Conservation (phyloP, 1,140 invertebrate genomes). For the Zaprionus taronus region DNA sequence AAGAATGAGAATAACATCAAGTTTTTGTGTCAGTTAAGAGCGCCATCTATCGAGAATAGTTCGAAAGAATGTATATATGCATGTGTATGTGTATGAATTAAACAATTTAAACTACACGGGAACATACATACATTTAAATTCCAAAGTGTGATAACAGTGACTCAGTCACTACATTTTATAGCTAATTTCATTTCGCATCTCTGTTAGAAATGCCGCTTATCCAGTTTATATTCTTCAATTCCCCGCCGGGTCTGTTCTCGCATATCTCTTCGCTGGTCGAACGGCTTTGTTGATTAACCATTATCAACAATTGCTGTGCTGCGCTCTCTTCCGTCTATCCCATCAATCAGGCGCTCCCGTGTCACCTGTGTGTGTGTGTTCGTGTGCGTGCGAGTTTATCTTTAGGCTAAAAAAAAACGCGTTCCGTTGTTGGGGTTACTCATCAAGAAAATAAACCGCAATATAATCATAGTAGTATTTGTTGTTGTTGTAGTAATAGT, state of each 20-base stretch:
- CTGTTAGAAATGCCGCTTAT: slow-evolving; percentile 45
- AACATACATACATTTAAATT: not conserved
- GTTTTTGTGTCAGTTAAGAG: no score
- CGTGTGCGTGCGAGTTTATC: slow-evolving; percentile 35
- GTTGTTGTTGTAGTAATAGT: slow-evolving; percentile 9
- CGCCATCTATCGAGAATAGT: no score
- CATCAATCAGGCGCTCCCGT: slow-evolving; percentile 36
- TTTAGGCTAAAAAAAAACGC: slow-evolving; percentile 28
- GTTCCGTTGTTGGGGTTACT: slow-evolving; percentile 38
- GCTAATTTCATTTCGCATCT: not conserved
- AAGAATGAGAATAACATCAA: no score
- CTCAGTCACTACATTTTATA: not conserved
- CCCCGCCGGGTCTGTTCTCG: slow-evolving; percentile 21
- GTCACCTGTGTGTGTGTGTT: slow-evolving; percentile 7
- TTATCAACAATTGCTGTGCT: slow-evolving; percentile 48
- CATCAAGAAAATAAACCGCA: slow-evolving; percentile 65
- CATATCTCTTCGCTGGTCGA: slow-evolving; percentile 7
- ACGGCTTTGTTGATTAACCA: slow-evolving; percentile 38
- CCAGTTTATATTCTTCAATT: slow-evolving; percentile 45
- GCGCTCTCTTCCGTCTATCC: slow-evolving; percentile 52
- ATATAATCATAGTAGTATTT: slow-evolving; percentile 20
- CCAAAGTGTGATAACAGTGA: not conserved
- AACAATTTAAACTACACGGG: no score
- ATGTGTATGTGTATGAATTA: no score
- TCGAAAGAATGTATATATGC: no score